These are phyloP conservation scores for Pollimyrus isidori DNA, from an alignment of 2,113 vertebrate genomes.

Conservation along the genomic window DNA sequence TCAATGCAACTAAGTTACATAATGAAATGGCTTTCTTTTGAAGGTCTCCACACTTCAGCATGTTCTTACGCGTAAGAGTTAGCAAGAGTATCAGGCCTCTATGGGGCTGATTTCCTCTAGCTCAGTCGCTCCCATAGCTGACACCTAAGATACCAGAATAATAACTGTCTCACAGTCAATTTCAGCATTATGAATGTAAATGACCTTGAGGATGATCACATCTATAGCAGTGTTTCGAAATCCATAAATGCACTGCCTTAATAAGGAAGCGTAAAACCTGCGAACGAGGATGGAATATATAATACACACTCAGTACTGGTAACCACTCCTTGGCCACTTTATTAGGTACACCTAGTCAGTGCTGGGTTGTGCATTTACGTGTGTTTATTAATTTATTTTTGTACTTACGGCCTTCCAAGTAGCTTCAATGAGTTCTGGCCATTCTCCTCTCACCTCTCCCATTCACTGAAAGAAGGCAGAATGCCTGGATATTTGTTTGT, in stretches of 20 bases:
- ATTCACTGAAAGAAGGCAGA: neutral
- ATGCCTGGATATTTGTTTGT: neutral
- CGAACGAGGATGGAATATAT: neutral
- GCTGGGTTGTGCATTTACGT: neutral
- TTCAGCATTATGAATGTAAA: constrained; percentile 16
- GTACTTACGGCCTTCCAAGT: neutral
- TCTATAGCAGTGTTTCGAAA: constrained; percentile 17
- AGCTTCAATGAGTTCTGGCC: neutral
- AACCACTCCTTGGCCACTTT: neutral
- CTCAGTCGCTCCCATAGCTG: neutral
- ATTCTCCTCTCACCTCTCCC: neutral
- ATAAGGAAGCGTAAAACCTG: constrained; percentile 14
- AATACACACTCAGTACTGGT: constrained; percentile 15
- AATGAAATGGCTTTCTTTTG: neutral
- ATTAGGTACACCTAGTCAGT: neutral
- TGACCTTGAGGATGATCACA: constrained; percentile 24
- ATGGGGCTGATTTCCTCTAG: neutral
- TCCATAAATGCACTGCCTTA: constrained; percentile 15
- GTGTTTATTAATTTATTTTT: neutral
- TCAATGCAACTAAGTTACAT: neutral
- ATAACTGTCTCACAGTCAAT: constrained; percentile 14
- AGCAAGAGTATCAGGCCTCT: neutral
- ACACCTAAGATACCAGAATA: constrained; percentile 11
- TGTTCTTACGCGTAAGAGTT: neutral
- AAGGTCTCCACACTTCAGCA: neutral